Percentiles rank a stretch among this genome's conserved stretches.
phyloP scores from a whole-genome alignment of 2,888 invertebrate genomes.

The Teleiodes luculella region DNA sequence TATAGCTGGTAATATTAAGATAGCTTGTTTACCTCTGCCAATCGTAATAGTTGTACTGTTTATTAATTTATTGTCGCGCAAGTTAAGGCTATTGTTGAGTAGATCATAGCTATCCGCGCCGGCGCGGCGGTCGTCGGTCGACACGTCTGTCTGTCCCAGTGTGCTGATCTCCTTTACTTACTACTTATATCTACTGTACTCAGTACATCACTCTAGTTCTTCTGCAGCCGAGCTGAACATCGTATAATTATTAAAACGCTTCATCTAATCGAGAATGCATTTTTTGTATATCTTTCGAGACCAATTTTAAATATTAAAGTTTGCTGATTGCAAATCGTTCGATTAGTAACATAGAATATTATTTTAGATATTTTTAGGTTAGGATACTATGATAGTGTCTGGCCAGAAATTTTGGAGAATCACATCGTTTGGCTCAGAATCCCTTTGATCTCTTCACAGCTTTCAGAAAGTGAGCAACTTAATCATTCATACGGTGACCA shows the following conservation, averaged over 20 bases:
- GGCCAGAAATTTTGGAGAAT: conserved; percentile 78
- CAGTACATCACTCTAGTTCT: background rate
- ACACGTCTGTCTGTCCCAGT: background rate
- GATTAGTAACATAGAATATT: conserved; percentile 73
- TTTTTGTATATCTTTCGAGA: conserved; percentile 70
- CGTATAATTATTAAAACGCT: conserved; percentile 35
- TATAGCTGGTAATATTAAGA: conserved; percentile 77
- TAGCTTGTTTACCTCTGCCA: conserved; percentile 79
- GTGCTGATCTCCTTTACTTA: background rate
- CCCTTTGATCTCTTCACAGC: conserved; percentile 78
- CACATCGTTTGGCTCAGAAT: conserved; percentile 79
- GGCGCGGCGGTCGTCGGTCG: conserved; percentile 25
- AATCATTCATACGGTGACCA: conserved; percentile 70
- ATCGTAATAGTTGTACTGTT: conserved; percentile 76
- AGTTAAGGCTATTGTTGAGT: conserved; percentile 72
- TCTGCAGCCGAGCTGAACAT: conserved; percentile 5
- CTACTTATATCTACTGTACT: background rate
- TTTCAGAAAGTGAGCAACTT: conserved; percentile 77
- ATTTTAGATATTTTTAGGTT: conserved; percentile 78
- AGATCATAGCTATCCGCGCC: conserved; percentile 76
- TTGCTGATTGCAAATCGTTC: conserved; percentile 69
- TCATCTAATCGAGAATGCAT: conserved; percentile 68
- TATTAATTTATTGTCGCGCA: conserved; percentile 77
- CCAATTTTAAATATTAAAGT: conserved; percentile 73
- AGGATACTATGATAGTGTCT: conserved; percentile 78